These are phyloP conservation scores for Gymnoscopelus microlampas DNA, from an alignment of 2,797 vertebrate genomes.

Conservation along the genomic window DNA sequence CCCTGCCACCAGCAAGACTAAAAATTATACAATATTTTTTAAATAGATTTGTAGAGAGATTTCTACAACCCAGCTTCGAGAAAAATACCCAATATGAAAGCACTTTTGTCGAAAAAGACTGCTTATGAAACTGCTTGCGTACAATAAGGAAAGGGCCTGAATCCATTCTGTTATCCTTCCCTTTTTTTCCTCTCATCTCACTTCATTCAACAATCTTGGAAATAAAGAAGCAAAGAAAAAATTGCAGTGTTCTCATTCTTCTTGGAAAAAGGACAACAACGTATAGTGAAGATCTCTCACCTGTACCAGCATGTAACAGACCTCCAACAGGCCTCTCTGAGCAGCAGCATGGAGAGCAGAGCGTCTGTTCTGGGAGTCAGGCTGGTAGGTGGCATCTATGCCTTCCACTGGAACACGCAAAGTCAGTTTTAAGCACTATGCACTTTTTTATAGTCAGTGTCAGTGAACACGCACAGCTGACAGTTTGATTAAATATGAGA, in stretches of 20 bases:
- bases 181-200: neutral
- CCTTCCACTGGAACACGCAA: slow-evolving; percentile 85
- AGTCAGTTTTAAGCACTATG: no score
- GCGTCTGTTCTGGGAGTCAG: slow-evolving; percentile 89
- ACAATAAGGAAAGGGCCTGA: no score
- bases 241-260: neutral
- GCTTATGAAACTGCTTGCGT: no score
- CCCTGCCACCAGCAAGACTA: no score
- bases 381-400: slow-evolving; percentile 90
- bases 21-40: no score
- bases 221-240: no score
- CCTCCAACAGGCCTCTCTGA: slow-evolving; percentile 88
- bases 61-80: no score
- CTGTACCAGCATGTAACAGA: slow-evolving; percentile 92
- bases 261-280: neutral
- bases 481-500: neutral
- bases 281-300: slow-evolving; percentile 61
- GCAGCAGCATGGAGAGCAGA: slow-evolving; percentile 91
- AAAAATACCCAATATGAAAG: no score
- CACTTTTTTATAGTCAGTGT: neutral
- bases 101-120: no score
- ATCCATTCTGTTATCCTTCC: neutral
- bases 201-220: no score
- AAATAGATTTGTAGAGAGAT: no score
- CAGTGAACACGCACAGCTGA: neutral